phyloP scores from a whole-genome alignment of 1,140 invertebrate species.

The Atta colombica region DNA sequence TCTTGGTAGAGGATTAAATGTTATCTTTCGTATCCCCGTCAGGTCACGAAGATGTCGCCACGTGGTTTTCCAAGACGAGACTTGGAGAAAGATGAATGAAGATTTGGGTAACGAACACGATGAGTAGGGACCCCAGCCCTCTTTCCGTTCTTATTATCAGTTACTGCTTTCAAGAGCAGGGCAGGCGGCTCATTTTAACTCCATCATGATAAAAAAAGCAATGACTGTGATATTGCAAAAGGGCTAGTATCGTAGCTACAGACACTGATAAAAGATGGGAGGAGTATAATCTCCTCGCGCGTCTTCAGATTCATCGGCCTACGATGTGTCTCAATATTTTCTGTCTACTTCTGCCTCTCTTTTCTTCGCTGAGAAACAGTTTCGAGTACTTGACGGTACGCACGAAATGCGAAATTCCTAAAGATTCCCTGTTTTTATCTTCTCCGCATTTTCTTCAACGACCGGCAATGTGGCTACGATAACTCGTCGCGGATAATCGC shows the following conservation, averaged over 20 bases:
- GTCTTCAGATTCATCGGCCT: constrained; percentile 41
- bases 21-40: constrained; percentile 33
- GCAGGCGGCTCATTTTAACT: constrained; percentile 42
- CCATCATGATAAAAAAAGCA: constrained; percentile 67
- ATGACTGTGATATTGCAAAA: constrained; percentile 68
- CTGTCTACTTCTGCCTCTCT: not conserved
- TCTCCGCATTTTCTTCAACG: not conserved
- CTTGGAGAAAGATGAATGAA: constrained; percentile 40
- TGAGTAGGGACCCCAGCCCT: not conserved
- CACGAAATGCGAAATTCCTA: constrained; percentile 22
- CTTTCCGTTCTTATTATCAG: constrained; percentile 51
- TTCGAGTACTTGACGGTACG: constrained; percentile 37
- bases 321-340: constrained; percentile 35
- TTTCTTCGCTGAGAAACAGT: constrained; percentile 18
- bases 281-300: constrained; percentile 25
- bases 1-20: constrained; percentile 20
- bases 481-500: constrained; percentile 54
- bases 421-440: constrained; percentile 11
- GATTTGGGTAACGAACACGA: constrained; percentile 53
- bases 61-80: constrained; percentile 2
- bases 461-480: constrained; percentile 12
- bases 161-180: constrained; percentile 35
- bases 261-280: constrained; percentile 67
- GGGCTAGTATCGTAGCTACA: constrained; percentile 57
- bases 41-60: constrained; percentile 10